Base-by-base conservation (phyloP, 2,888 invertebrate genomes). In the Dyspetes luteomarginatus region DNA sequence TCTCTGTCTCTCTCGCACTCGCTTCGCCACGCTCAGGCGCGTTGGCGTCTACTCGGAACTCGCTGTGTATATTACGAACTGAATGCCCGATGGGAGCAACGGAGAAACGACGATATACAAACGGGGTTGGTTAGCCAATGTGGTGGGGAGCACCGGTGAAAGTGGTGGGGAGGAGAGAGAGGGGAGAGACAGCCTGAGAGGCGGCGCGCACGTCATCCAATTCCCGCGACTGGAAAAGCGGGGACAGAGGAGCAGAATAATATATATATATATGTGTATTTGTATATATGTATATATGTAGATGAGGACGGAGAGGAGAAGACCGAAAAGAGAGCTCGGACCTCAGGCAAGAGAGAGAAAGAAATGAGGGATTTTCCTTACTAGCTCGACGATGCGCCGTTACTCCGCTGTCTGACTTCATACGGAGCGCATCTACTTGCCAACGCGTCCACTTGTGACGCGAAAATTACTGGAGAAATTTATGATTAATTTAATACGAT, bases 111-210 rank as follows among this genome's bases (percentile, higher is more conserved):
- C 79, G 74, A 80, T 85, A 79, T 81, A 79, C 75, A 0, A 56
- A 68, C 41, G 67, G 73, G 83, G 83, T 84, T 82, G 84, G 84
- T 83, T 81, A 69, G 82, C 82, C 80, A 69, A 77, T 73, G 71
- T 72, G 73, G 65, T 52, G 68, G 64, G 52, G 72, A 78, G 68
- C 67, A 60, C 78, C 50, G 52, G 65, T 26, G 71, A 22, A 64
- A 73, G 73, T 52, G 55, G 43, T 45, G 36, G 81, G 83, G 84
- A 85, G 85, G 78, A 84, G 73, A 82, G 82, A 85, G 86, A 86
- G 85, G 88, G 87, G 86, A 86, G 88, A 82, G 85, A 88, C 85
- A 86, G 85, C 83, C 43, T 83, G 85, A 83, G 86, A 86, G 87
- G 87, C 85, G 79, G 84, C 82, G 74, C 78, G 82, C 83, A 83